These are phyloP conservation scores for Brachyptera risi DNA, from an alignment of 2,888 invertebrate species.

Conservation along the genomic window DNA sequence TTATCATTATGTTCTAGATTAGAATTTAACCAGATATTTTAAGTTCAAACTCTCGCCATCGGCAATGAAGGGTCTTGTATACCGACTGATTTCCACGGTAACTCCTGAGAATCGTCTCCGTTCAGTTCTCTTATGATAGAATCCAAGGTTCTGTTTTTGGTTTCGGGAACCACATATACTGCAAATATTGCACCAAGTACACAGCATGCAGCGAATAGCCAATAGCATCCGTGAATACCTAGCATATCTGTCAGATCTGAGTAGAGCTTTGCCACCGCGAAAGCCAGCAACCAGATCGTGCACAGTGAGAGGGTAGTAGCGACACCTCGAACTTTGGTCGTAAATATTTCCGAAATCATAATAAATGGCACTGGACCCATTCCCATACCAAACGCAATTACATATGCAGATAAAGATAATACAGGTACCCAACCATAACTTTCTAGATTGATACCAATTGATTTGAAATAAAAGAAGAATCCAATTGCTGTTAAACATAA, in stretches of 20 bases:
- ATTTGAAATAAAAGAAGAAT: constrained; percentile 39
- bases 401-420: constrained; percentile 17
- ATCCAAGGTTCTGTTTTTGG: constrained; percentile 45
- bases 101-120: neutral
- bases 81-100: neutral
- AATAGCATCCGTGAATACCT: constrained; percentile 45
- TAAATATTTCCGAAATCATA: constrained; percentile 27
- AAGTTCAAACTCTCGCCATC: neutral
- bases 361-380: constrained; percentile 24
- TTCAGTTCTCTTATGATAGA: constrained; percentile 43
- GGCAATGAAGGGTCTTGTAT: neutral
- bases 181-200: constrained; percentile 41
- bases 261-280: constrained; percentile 45
- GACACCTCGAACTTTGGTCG: constrained; percentile 24
- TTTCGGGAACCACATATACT: constrained; percentile 46
- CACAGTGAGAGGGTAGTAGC: constrained; percentile 23
- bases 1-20: too few relatives aligned
- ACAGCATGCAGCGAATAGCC: constrained; percentile 44
- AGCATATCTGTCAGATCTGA: constrained; percentile 42
- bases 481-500: constrained; percentile 40
- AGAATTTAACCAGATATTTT: too few relatives aligned
- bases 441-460: constrained; percentile 27
- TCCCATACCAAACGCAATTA: constrained; percentile 24
- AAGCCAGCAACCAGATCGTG: constrained; percentile 42
- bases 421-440: constrained; percentile 27